phyloP scores from a whole-genome alignment of 2,888 invertebrate genomes.

The Tribolium freemani region DNA sequence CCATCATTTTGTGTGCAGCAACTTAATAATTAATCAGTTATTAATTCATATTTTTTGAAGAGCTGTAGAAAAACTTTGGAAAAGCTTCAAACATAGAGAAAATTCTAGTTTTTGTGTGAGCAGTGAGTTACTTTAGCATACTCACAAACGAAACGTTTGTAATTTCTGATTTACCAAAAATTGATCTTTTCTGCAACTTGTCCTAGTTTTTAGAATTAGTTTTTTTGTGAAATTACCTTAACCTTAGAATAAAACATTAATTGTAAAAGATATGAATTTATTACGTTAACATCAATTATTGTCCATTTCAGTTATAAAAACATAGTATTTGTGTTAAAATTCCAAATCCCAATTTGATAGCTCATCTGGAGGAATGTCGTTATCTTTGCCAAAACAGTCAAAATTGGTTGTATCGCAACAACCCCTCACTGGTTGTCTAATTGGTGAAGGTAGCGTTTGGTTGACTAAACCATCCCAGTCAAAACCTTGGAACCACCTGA shows the following conservation, averaged over 20 bases:
- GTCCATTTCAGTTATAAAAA: conserved; percentile 5
- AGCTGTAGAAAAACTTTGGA: neutral
- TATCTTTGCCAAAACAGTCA: conserved; percentile 76
- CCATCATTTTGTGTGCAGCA: no score
- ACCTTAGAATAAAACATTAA: neutral
- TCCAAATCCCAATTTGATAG: conserved; percentile 80
- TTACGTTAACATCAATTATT: conserved; percentile 15
- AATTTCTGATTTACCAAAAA: no score
- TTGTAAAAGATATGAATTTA: conserved; percentile 22
- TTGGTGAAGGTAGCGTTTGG: conserved; percentile 71
- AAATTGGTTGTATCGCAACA: conserved; percentile 80
- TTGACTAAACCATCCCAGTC: conserved; percentile 79
- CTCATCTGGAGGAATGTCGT: conserved; percentile 78
- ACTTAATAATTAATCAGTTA: no score
- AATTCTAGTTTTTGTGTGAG: no score
- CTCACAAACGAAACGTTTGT: no score
- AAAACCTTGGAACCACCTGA: conserved; percentile 83
- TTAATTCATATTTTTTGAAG: no score
- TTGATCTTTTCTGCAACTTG: no score
- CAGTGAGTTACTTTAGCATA: no score
- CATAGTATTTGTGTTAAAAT: conserved; percentile 68
- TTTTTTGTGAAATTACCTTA: neutral
- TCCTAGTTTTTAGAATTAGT: no score
- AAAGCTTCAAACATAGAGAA: neutral
- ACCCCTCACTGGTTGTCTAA: conserved; percentile 72